Conservation (phyloP, 2,888 invertebrate species). For the Cyrtodaria siliqua region DNA sequence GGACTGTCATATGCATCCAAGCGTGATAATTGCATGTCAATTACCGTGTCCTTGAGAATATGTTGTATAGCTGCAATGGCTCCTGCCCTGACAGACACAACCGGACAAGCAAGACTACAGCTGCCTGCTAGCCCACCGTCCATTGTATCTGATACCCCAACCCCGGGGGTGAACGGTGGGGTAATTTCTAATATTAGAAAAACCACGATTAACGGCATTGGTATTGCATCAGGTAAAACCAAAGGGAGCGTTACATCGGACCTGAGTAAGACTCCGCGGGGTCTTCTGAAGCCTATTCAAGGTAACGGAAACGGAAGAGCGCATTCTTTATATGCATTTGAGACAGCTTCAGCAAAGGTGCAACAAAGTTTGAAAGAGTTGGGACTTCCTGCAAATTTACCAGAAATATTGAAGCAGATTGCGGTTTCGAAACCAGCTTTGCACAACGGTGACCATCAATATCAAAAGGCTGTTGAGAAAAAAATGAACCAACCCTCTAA, state of each 20-base stretch:
- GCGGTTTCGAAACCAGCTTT: constrained; percentile 19
- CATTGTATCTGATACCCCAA: constrained; percentile 35
- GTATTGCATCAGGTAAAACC: constrained; percentile 43
- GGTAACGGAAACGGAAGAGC: constrained; percentile 22
- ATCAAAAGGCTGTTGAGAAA: constrained; percentile 28
- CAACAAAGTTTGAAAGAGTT: constrained; percentile 41
- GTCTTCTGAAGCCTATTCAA: constrained; percentile 55
- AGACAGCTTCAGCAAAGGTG: constrained; percentile 14
- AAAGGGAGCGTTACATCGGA: constrained; percentile 41
- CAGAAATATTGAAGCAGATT: constrained; percentile 46
- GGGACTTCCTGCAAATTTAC: constrained; percentile 36
- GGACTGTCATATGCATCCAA: constrained; percentile 7
- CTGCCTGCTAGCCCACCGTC: constrained; percentile 73
- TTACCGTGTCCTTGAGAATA: constrained; percentile 81
- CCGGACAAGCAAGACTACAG: constrained; percentile 83
- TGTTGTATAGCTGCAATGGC: constrained; percentile 90
- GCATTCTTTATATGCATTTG: constrained; percentile 4
- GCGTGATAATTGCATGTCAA: constrained; percentile 72
- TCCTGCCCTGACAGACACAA: constrained; percentile 95
- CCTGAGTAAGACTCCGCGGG: constrained; percentile 28
- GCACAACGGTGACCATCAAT: constrained; percentile 21
- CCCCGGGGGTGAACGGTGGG: constrained; percentile 14
- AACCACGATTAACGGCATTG: constrained; percentile 18
- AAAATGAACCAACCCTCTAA: constrained; percentile 69
- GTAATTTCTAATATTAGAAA: constrained; percentile 1